These are phyloP conservation scores for Sciaenops ocellatus DNA, from an alignment of 2,797 vertebrate species.

Conservation along the genomic window DNA sequence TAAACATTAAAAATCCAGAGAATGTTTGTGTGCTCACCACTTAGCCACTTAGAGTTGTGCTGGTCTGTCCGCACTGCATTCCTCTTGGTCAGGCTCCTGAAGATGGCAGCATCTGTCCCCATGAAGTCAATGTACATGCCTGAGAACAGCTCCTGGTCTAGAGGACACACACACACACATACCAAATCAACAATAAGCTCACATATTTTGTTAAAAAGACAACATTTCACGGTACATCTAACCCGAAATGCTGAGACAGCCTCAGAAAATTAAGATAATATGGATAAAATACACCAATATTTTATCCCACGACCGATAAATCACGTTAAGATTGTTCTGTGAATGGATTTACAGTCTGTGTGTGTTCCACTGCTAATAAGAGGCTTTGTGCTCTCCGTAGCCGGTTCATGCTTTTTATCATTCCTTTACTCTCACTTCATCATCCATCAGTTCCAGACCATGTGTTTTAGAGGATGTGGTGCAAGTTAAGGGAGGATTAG, in stretches of 20 bases:
- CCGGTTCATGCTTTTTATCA: slow-evolving; percentile 47
- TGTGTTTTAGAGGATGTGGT: slow-evolving; percentile 44
- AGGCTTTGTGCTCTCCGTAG: slow-evolving; percentile 14
- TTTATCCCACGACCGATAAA: neutral
- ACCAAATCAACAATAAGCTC: neutral
- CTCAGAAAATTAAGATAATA: neutral
- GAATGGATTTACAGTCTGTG: slow-evolving; percentile 9
- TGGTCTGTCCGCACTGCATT: slow-evolving; percentile 97
- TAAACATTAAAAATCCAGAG: neutral
- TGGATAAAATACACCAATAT: neutral
- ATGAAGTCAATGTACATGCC: slow-evolving; percentile 99
- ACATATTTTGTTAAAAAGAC: neutral
- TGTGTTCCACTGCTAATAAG: slow-evolving; percentile 30
- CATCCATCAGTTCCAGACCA: slow-evolving; percentile 44
- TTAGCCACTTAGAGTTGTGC: slow-evolving; percentile 99
- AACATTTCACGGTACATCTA: neutral
- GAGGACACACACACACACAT: slow-evolving; percentile 25
- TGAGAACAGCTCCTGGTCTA: slow-evolving; percentile 98
- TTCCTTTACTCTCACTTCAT: slow-evolving; percentile 61
- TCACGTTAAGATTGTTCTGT: neutral
- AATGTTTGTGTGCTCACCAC: slow-evolving; percentile 85
- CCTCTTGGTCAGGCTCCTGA: slow-evolving; percentile 94
- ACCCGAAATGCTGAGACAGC: neutral
- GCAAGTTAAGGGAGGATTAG: slow-evolving; percentile 28
- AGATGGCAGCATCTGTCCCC: slow-evolving; percentile 98